Evolutionary conservation across 2,797 vertebrate genomes (phyloP).

Genomic region (Brotula barbata): DNA sequence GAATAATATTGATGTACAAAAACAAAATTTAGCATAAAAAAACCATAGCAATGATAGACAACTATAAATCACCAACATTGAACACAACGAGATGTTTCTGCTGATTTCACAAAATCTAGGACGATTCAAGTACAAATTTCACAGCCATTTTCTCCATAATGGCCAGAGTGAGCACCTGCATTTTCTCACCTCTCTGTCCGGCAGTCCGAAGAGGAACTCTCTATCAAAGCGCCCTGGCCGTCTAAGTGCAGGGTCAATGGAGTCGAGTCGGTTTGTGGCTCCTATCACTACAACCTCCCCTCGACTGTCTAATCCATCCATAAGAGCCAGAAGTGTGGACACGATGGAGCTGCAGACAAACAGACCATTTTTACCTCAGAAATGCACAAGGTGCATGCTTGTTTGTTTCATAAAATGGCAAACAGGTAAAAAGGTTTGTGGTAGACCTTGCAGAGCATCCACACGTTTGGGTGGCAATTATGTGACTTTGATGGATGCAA

Average conservation of each 20-base stretch:
- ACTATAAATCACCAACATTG: no score
- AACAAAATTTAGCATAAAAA: no score
- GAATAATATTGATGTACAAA: no score
- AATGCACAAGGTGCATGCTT: no score
- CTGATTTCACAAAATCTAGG: no score
- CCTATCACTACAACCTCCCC: conserved; percentile 98
- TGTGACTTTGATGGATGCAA: not conserved
- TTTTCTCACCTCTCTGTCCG: conserved; percentile 89
- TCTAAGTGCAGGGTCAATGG: conserved; percentile 97
- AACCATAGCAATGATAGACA: no score
- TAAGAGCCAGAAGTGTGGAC: conserved; percentile 95
- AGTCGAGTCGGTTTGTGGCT: conserved; percentile 98
- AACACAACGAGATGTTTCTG: no score
- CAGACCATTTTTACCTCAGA: no score
- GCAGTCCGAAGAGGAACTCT: conserved; percentile 97
- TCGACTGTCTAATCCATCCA: conserved; percentile 96
- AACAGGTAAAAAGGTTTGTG: no score
- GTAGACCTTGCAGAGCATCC: not conserved
- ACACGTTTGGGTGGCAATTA: not conserved
- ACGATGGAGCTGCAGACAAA: conserved; percentile 89
- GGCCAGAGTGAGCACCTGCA: not conserved
- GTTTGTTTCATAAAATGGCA: no score
- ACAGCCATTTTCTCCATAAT: no score
- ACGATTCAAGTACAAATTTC: no score
- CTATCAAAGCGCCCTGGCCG: conserved; percentile 98